Evolutionary conservation across 2,888 invertebrate genomes (phyloP), one percentile per base, ranked within the genome.

Genomic region (Tinea pellionella): DNA sequence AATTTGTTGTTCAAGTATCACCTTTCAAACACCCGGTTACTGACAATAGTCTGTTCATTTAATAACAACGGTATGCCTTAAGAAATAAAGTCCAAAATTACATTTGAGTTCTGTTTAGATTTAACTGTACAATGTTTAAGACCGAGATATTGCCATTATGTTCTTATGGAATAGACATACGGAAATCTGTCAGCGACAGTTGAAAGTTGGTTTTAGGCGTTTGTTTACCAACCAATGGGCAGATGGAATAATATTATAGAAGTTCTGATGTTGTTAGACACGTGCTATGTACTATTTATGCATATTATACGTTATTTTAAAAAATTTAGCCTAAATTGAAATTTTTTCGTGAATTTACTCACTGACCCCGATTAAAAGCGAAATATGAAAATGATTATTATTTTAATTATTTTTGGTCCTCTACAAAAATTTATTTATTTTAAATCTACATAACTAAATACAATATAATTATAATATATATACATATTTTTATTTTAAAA

Each of bases 1-100:
- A 84, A 84, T 82, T 84, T 87, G 85, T 84, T 85, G 78, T 81
- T 80, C 73, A 70, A 78, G 84, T 82, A 76, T 85, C 85, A 76
- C 79, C 76, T 86, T 86, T 83, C 85, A 78, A 74, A 73, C 77
- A 78, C 62, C 61, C 70, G 69, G 63, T 80, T 80, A 80, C 80
- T 83, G 9, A 15, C 16, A 16, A 9, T 37, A 2, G 37, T 2
- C n/a, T 13, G 47, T 1, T n/a, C 15, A 16, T 15, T 15, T 47
- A 15, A 2, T 47, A 47, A 47, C 15, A 9, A 9, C 15, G 1
- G n/a, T 47, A 47, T 16, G 47, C 2, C 9, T 2, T 13, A n/a
- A 6, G 13, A 47, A 47, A 47, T 47, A 47, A 15, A 47, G 47
- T 47, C n/a, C 16, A 47, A 15, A 15, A n/a, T 47, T 16, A n/a